Evolutionary conservation across 1,140 invertebrate species (phyloP).

Genomic region (Eupeodes corollae): DNA sequence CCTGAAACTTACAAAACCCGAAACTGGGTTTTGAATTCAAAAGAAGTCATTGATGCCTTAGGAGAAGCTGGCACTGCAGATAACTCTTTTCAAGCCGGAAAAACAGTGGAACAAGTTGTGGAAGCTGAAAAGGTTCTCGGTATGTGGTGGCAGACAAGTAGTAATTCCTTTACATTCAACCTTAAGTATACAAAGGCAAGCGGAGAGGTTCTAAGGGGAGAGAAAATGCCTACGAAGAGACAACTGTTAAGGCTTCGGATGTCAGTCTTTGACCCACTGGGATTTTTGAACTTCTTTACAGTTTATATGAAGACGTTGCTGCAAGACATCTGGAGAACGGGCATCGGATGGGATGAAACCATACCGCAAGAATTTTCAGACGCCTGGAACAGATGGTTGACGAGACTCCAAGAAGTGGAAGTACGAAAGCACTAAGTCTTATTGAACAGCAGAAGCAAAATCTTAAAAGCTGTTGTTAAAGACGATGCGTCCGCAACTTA

Average conservation of each 20-base stretch:
- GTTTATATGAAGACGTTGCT: not conserved
- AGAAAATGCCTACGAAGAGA: not conserved
- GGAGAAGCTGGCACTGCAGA: not conserved
- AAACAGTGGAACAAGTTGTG: not conserved
- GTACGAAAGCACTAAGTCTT: too few species aligned
- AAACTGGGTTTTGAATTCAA: too few species aligned
- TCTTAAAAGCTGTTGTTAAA: too few species aligned
- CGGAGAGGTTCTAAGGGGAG: not conserved
- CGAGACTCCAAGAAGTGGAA: too few species aligned
- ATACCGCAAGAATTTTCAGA: not conserved
- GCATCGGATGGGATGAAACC: conserved; percentile 1
- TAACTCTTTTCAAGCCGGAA: not conserved
- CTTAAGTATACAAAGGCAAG: not conserved
- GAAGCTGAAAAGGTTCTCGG: not conserved
- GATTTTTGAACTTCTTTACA: not conserved
- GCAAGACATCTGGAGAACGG: not conserved
- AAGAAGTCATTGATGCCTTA: too few species aligned
- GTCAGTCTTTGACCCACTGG: not conserved
- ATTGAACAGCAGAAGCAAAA: too few species aligned
- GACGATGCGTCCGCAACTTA: too few species aligned
- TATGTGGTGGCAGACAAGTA: not conserved
- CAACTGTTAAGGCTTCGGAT: not conserved
- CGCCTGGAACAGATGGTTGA: too few species aligned
- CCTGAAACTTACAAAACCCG: not conserved
- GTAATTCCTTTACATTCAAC: not conserved